These are phyloP conservation scores for Nasonovia ribisnigri DNA, from an alignment of 2,888 invertebrate genomes.

Conservation along the genomic window DNA sequence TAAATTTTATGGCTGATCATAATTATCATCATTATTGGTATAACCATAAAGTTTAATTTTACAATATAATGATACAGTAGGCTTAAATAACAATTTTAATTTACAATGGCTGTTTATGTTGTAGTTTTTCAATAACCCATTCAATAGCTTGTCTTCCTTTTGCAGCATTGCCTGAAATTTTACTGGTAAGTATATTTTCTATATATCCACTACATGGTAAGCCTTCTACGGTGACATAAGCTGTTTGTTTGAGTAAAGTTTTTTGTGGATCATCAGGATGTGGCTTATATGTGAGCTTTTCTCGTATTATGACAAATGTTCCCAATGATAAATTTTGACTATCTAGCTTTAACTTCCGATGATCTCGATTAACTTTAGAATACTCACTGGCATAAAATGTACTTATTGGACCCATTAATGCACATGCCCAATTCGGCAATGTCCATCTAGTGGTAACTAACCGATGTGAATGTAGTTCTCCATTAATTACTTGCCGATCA, in stretches of 20 bases:
- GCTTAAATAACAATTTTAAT: conserved; percentile 73
- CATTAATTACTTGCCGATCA: conserved; percentile 87
- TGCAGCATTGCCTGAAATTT: conserved; percentile 91
- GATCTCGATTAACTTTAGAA: conserved; percentile 89
- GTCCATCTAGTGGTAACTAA: conserved; percentile 96
- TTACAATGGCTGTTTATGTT: conserved; percentile 81
- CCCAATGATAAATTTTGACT: conserved; percentile 96
- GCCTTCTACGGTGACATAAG: conserved; percentile 91
- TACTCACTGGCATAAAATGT: conserved; percentile 95
- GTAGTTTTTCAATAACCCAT: conserved; percentile 96
- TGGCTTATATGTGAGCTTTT: conserved; percentile 89
- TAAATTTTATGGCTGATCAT: conserved; percentile 17
- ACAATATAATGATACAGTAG: conserved; percentile 37
- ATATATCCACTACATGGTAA: conserved; percentile 95
- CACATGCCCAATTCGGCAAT: conserved; percentile 94
- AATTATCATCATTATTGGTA: no score
- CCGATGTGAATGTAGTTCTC: conserved; percentile 91
- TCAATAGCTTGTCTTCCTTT: conserved; percentile 98
- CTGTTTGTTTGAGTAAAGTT: conserved; percentile 93
- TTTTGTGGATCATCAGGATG: conserved; percentile 86
- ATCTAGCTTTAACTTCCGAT: conserved; percentile 87
- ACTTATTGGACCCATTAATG: conserved; percentile 78
- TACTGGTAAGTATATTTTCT: conserved; percentile 90
- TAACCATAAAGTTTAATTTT: conserved; percentile 48
- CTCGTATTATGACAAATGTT: conserved; percentile 93